Percentiles rank a stretch among this genome's conserved stretches.
phyloP scores from a whole-genome alignment of 2,113 vertebrate genomes.

The Perca flavescens region DNA sequence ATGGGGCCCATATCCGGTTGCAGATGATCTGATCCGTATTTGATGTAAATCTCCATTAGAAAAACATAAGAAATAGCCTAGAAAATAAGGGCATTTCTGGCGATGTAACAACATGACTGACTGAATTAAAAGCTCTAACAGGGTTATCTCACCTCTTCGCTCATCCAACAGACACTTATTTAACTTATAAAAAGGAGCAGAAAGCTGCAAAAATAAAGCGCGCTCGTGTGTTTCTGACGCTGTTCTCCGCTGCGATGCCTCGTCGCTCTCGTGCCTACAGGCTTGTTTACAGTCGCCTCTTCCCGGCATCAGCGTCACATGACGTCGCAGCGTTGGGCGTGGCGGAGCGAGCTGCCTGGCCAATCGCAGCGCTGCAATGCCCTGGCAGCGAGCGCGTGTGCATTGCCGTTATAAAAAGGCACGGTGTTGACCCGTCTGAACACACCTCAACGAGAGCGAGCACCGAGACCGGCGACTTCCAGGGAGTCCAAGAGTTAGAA shows the following conservation, averaged over 20 bases:
- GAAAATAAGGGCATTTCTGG: no score
- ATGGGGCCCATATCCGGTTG: background rate
- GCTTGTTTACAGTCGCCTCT: conserved; percentile 80
- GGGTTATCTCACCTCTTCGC: background rate
- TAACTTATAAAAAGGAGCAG: background rate
- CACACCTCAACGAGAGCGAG: conserved; percentile 66
- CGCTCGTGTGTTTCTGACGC: conserved; percentile 26
- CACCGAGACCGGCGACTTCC: background rate
- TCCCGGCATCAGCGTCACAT: conserved; percentile 83
- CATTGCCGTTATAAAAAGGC: conserved; percentile 60
- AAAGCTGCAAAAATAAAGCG: background rate
- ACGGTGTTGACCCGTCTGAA: background rate
- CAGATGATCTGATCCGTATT: background rate
- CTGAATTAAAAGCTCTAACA: background rate
- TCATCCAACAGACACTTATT: background rate
- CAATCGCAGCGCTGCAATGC: conserved; percentile 52
- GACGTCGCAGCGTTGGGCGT: conserved; percentile 61
- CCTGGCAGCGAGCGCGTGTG: conserved; percentile 19
- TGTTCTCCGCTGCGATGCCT: conserved; percentile 37
- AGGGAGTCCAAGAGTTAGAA: background rate
- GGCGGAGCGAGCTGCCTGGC: conserved; percentile 4
- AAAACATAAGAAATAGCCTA: no score
- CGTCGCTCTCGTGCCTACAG: conserved; percentile 75
- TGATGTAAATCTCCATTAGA: background rate
- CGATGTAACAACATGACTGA: background rate